Evolutionary conservation across 2,113 vertebrate genomes (phyloP).

Genomic region (Erythrocebus patas): DNA sequence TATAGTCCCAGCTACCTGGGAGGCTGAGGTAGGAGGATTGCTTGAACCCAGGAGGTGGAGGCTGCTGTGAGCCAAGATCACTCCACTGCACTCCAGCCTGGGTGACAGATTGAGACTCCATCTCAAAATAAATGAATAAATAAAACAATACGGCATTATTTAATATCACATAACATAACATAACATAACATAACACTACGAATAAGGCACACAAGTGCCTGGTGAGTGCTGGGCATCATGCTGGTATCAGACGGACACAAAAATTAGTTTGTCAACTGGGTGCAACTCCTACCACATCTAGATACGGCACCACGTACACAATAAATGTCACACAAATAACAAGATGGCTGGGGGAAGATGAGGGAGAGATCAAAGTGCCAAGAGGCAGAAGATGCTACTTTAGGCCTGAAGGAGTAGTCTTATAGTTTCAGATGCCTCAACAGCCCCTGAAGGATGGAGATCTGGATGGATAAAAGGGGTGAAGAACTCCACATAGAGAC

Average conservation of each 20-base stretch:
- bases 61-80: not conserved
- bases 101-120: not conserved
- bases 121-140: not conserved
- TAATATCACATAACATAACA: rapidly evolving
- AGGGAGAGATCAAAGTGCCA: not conserved
- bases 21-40: not conserved
- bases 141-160: too few species aligned
- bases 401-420: not conserved
- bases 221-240: not conserved
- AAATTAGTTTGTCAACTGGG: rapidly evolving
- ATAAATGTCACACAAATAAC: rapidly evolving
- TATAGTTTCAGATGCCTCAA: rapidly evolving
- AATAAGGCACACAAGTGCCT: rapidly evolving
- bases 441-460: not conserved
- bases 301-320: rapidly evolving
- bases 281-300: rapidly evolving
- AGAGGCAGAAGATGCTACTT: not conserved
- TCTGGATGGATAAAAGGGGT: too few species aligned
- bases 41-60: not conserved
- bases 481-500: not conserved
- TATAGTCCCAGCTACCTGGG: not conserved
- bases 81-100: not conserved
- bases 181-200: not conserved
- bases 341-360: too few species aligned
- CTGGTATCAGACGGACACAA: rapidly evolving